Conservation (phyloP, 2,113 vertebrate genomes). For the Notechis scutatus region DNA sequence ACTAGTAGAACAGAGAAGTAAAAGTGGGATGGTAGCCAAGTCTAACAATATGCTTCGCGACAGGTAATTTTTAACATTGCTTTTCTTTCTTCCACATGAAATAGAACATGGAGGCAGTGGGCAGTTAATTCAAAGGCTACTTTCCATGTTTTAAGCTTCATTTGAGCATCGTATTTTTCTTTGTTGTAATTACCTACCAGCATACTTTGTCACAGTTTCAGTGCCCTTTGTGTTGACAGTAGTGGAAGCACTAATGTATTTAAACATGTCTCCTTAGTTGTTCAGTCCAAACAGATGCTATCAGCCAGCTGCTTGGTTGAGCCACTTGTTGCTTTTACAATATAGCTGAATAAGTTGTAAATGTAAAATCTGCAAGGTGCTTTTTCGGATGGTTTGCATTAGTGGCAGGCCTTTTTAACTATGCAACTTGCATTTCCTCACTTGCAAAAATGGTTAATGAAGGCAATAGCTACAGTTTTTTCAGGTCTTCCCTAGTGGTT, state of each 20-base stretch:
- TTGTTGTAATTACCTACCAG: conserved; percentile 13
- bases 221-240: conserved; percentile 2
- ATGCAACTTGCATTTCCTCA: background rate
- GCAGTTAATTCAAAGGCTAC: conserved; percentile 23
- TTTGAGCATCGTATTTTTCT: conserved; percentile 23
- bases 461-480: background rate
- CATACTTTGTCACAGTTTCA: conserved; percentile 3
- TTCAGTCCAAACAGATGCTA: background rate
- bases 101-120: conserved; percentile 11
- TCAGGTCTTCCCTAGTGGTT: conserved; percentile 8
- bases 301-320: background rate
- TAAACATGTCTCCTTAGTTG: background rate
- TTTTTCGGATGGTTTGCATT: conserved; percentile 5
- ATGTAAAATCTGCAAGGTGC: background rate
- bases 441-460: background rate
- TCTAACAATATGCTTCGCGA: conserved; percentile 1
- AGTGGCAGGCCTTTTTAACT: background rate
- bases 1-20: background rate
- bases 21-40: background rate
- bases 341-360: background rate
- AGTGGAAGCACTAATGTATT: background rate
- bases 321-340: background rate
- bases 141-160: conserved; percentile 17
- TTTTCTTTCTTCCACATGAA: conserved; percentile 9
- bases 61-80: conserved; percentile 9